Conservation (phyloP, 1,140 invertebrate species). For the Drosophila pruinosa region DNA sequence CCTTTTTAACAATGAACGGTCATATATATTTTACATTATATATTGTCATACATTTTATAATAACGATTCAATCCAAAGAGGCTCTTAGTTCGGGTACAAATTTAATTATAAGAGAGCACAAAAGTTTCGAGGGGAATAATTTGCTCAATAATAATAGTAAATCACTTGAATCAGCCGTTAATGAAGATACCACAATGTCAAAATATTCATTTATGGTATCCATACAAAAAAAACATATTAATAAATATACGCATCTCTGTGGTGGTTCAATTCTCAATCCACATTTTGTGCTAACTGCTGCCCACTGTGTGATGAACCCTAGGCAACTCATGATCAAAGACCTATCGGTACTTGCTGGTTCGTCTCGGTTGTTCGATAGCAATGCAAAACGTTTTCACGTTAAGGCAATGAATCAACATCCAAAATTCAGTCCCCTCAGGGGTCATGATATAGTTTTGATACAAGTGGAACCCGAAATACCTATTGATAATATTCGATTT, state of each 20-base stretch:
- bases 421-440: conserved; percentile 11
- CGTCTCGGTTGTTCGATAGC: conserved; percentile 6
- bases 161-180: no score
- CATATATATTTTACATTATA: background rate
- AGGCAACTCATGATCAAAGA: background rate
- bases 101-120: background rate
- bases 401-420: conserved; percentile 7
- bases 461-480: conserved; percentile 20
- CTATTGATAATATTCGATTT: conserved; percentile 33
- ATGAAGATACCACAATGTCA: background rate
- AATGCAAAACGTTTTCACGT: conserved; percentile 9
- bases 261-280: conserved; percentile 49
- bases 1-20: background rate
- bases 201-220: conserved; percentile 53
- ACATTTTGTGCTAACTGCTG: conserved; percentile 44
- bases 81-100: background rate
- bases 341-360: conserved; percentile 30
- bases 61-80: no score
- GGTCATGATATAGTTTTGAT: conserved; percentile 54
- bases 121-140: background rate
- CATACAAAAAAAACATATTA: conserved; percentile 21
- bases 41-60: background rate
- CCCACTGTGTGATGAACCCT: conserved; percentile 46
- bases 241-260: conserved; percentile 50
- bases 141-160: background rate